Evolutionary conservation across 2,888 invertebrate genomes (phyloP), one percentile per base, ranked within the genome.

Genomic region (Pasiphila rectangulata): DNA sequence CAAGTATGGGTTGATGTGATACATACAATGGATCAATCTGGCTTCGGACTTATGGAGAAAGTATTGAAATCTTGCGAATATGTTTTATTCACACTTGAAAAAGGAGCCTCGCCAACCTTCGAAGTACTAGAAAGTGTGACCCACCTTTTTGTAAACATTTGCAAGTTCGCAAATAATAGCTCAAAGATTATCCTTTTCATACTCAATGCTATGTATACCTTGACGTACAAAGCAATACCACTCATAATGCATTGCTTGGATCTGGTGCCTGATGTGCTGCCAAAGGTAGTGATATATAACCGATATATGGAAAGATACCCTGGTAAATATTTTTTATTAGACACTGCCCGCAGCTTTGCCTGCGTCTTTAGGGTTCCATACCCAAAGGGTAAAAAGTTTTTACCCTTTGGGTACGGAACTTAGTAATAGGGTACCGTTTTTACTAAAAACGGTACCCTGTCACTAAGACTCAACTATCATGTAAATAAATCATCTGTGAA

Each of bases 131-230:
- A 86, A 56, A 78, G 72, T 44, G 57, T 83, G 61, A 71, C 88
- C 1, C 83, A 83, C 59, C 82, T 88, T 46, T 89, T 83, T 66
- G 83, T 86, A 4, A 59, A 83, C 6, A 49, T 85, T 10, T 89
- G 89, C 57, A 73, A 79, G 56, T 75, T 54, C 75, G 71, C 37
- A 63, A 69, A 34, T 16, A 63, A 74, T 35, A 76, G 71, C 47
- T 75, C 72, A 47, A 70, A 78, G 2, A 55, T 89, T 30, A 71
- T 83, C 39, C 43, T 76, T 3, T 89, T 89, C 44, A 69, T 89
- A 42, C 54, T 89, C 30, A 84, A 88, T 59, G 85, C 87, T 2
- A 80, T 89, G 83, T 89, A 89, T 55, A 87, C 86, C 49, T 69
- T 86, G 17, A 75, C 80, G 36, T 86, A 65, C 48, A 88, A 83